Evolutionary conservation across 2,113 vertebrate species (phyloP), one percentile per base, ranked within the genome.

Genomic region (Thamnaconus septentrionalis): DNA sequence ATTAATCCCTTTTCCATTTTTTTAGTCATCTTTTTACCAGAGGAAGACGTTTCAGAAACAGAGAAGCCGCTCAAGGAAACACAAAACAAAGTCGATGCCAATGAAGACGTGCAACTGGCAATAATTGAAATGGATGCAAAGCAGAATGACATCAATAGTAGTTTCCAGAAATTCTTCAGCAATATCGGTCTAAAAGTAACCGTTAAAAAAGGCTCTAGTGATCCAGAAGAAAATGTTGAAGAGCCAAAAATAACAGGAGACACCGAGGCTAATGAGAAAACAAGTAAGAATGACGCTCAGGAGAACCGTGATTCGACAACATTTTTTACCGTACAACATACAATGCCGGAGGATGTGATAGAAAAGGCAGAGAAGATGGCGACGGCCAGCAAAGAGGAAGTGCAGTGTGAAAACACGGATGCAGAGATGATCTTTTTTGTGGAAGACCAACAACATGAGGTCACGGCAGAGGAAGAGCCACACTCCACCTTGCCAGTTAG

Each of bases 171-270:
- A 72, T 92, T 95, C 60, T 96, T 98, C 73, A 94, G 91, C 77
- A 95, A 94, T 83, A 92, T 96, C 66, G 94, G 94, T 53, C 92
- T 98, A 53, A 96, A 95, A 81, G 91, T 98, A 74, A 96, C 94
- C 0, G 81, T 98, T 31, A 98, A 94, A 74, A 96, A 93, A 77
- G 93, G 95, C 60, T 93, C 94, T 49, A 82, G 73, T 0, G 93
- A 94, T n/a, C 86, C 89, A 71, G 86, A 83, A 4, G 89, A 92
- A 41, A 90, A 93, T 43, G 87, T 88, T 41, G 84, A 91, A 5
- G 80, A 90, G 62, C 67, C 85, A 80, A 89, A 91, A 10, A 63
- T 84, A 0, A 6, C 45, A 0, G 70, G 58, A 8, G 64, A 79
- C 0, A 54, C 56, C 10, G 43, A 53, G 56, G 66, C 53, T 49